phyloP scores from a whole-genome alignment of 1,140 invertebrate species.

The Drosophila hydei region DNA sequence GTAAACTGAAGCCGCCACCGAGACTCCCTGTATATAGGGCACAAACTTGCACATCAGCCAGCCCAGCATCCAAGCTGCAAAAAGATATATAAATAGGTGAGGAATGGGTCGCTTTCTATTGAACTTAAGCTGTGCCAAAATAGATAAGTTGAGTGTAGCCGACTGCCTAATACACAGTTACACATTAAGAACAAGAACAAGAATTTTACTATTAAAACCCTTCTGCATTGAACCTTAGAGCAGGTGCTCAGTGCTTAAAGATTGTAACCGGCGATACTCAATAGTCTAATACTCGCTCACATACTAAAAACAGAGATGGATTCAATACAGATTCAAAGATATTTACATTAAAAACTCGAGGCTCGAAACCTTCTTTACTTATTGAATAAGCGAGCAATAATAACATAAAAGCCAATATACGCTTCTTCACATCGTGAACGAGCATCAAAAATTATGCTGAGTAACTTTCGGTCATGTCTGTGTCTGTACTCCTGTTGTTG shows the following conservation, averaged over 20 bases:
- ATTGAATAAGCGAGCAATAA: no score
- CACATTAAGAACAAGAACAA: not conserved
- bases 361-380: no score
- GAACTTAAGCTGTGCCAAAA: constrained; percentile 54
- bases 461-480: constrained; percentile 71
- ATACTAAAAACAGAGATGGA: no score
- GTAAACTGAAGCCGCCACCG: constrained; percentile 96
- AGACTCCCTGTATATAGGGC: constrained; percentile 96
- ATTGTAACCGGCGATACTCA: not conserved
- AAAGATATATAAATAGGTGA: constrained; percentile 5
- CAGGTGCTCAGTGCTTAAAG: not conserved
- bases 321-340: no score
- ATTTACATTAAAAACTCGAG: no score
- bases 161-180: not conserved
- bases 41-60: constrained; percentile 97
- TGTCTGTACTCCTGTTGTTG: constrained; percentile 7
- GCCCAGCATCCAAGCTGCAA: constrained; percentile 94
- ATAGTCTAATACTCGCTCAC: no score
- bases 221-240: no score
- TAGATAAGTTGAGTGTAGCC: not conserved
- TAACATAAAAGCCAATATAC: no score
- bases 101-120: constrained; percentile 22
- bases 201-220: no score
- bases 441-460: constrained; percentile 66
- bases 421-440: not conserved